phyloP scores from a whole-genome alignment of 2,888 invertebrate species.

The Cryptops parisi region DNA sequence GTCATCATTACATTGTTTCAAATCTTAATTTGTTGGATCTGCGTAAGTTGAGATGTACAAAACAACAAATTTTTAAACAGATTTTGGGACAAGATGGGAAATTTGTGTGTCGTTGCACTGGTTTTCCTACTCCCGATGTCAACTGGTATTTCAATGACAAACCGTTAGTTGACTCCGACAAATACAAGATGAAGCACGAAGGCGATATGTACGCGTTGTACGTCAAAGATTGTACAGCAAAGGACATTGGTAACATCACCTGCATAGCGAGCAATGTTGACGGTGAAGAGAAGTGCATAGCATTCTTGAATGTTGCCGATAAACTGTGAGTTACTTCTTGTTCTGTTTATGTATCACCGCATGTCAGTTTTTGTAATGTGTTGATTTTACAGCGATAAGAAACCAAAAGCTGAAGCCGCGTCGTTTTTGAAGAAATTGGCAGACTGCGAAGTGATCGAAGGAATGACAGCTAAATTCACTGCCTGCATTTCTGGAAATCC shows the following conservation, averaged over 20 bases:
- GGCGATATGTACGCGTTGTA: constrained; percentile 49
- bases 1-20: background rate
- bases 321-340: constrained; percentile 24
- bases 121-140: constrained; percentile 69
- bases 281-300: constrained; percentile 54
- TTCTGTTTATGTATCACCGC: background rate
- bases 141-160: constrained; percentile 74
- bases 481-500: constrained; percentile 77
- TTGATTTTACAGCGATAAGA: constrained; percentile 44
- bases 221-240: constrained; percentile 48
- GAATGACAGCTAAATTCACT: constrained; percentile 84
- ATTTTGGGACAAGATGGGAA: constrained; percentile 63
- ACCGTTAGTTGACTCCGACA: constrained; percentile 45
- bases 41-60: no score
- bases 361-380: background rate
- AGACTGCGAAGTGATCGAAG: constrained; percentile 69
- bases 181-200: constrained; percentile 48
- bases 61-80: constrained; percentile 29
- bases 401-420: constrained; percentile 64
- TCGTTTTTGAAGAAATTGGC: constrained; percentile 78
- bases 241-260: constrained; percentile 57
- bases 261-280: constrained; percentile 66
- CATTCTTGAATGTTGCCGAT: constrained; percentile 55
- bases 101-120: constrained; percentile 62
- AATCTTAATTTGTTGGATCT: background rate